Conservation (phyloP, 2,113 vertebrate species). For the Chaetodon trifascialis region DNA sequence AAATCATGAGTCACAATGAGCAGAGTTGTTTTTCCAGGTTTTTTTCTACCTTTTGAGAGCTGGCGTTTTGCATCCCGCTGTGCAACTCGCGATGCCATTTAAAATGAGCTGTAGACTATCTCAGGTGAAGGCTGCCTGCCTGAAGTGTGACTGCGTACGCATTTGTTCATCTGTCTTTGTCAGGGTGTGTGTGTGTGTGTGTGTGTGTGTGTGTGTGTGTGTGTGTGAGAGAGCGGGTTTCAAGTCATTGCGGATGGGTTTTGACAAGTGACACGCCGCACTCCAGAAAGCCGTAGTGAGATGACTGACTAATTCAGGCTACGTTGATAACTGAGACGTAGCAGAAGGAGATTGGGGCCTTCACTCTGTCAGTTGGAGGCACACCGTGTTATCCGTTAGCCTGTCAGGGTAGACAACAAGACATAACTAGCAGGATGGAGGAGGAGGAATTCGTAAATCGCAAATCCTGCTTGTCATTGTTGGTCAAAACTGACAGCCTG, state of each 20-base stretch:
- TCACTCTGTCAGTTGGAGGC: slow-evolving; percentile 62
- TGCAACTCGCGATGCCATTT: slow-evolving; percentile 64
- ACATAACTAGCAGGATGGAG: slow-evolving; percentile 53
- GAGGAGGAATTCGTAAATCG: slow-evolving; percentile 56
- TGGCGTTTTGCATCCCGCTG: slow-evolving; percentile 66
- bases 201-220: slow-evolving; percentile 4
- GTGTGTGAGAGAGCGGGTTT: slow-evolving; percentile 34
- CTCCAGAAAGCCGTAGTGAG: slow-evolving; percentile 62
- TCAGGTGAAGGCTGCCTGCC: slow-evolving; percentile 69
- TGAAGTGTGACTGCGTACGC: slow-evolving; percentile 61
- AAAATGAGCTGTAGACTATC: slow-evolving; percentile 70
- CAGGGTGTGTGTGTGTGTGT: slow-evolving; percentile 28
- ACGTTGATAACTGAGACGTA: slow-evolving; percentile 66
- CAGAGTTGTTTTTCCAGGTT: slow-evolving; percentile 23
- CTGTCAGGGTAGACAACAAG: slow-evolving; percentile 67
- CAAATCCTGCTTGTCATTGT: slow-evolving; percentile 54
- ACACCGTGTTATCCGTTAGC: slow-evolving; percentile 49
- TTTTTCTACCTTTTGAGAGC: slow-evolving; percentile 50
- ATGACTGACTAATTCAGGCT: slow-evolving; percentile 74
- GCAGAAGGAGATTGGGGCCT: slow-evolving; percentile 60
- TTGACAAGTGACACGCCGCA: slow-evolving; percentile 75
- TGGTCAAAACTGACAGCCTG: slow-evolving; percentile 57
- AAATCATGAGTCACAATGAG: slow-evolving; percentile 53
- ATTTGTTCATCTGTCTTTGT: slow-evolving; percentile 57
- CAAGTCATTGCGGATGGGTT: slow-evolving; percentile 63